These are phyloP conservation scores for Peromyscus aztecus DNA, from an alignment of 2,797 vertebrate species.

Conservation along the genomic window DNA sequence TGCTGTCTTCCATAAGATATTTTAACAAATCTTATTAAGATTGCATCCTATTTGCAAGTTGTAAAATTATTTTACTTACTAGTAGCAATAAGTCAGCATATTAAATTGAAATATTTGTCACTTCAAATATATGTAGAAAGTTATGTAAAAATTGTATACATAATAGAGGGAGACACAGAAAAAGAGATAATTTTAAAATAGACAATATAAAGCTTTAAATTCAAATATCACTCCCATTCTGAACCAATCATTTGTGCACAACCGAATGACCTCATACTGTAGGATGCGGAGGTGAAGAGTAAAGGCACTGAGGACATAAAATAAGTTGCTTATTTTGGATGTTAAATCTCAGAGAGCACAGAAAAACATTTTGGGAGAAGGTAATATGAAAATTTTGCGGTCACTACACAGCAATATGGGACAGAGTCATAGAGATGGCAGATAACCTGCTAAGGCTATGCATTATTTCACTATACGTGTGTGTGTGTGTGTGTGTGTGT, in stretches of 20 bases:
- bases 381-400: not conserved
- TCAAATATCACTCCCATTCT: not conserved
- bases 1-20: not conserved
- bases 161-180: not conserved
- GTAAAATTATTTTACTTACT: conserved; percentile 59
- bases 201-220: not conserved
- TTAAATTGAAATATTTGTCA: conserved; percentile 36
- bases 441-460: not conserved
- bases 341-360: not conserved
- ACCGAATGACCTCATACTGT: not conserved
- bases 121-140: not conserved
- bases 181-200: not conserved
- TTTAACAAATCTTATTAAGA: conserved; percentile 34
- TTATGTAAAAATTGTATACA: not conserved
- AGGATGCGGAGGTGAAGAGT: not conserved
- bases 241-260: not conserved
- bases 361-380: not conserved
- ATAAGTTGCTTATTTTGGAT: not conserved
- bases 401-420: not conserved
- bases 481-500: not conserved
- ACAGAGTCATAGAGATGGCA: not conserved
- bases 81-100: conserved; percentile 19
- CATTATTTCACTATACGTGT: not conserved
- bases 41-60: conserved; percentile 15
- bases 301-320: not conserved